Conservation (phyloP, 2,113 vertebrate genomes). For the Urocolius indicus region DNA sequence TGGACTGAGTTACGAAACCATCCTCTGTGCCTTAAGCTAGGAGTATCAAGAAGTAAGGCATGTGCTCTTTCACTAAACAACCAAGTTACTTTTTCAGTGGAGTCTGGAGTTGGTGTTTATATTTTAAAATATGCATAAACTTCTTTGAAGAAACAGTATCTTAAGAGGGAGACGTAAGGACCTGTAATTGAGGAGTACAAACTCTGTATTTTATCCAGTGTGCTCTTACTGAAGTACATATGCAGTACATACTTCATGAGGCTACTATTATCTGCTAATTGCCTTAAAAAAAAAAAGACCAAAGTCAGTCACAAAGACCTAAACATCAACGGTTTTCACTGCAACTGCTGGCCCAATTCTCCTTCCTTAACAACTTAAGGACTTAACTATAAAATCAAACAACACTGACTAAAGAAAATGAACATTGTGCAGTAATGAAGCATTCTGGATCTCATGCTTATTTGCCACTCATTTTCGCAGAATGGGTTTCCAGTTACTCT, state of each 20-base stretch:
- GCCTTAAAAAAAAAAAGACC: background rate
- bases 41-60: background rate
- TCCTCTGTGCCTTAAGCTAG: conserved; percentile 30
- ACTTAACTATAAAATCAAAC: background rate
- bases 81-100: background rate
- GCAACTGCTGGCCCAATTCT: background rate
- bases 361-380: background rate
- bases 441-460: background rate
- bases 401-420: background rate
- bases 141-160: background rate
- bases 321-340: background rate
- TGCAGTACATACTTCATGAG: background rate
- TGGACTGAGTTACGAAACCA: conserved; percentile 70
- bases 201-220: background rate
- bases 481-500: background rate
- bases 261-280: background rate
- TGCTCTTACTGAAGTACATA: background rate
- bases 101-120: background rate
- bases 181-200: background rate
- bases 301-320: background rate
- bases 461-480: background rate
- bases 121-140: background rate
- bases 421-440: background rate
- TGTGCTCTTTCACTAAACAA: conserved; percentile 1
- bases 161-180: background rate